These are phyloP conservation scores for Philereme vetulata DNA, from an alignment of 2,888 invertebrate genomes.

Conservation along the genomic window DNA sequence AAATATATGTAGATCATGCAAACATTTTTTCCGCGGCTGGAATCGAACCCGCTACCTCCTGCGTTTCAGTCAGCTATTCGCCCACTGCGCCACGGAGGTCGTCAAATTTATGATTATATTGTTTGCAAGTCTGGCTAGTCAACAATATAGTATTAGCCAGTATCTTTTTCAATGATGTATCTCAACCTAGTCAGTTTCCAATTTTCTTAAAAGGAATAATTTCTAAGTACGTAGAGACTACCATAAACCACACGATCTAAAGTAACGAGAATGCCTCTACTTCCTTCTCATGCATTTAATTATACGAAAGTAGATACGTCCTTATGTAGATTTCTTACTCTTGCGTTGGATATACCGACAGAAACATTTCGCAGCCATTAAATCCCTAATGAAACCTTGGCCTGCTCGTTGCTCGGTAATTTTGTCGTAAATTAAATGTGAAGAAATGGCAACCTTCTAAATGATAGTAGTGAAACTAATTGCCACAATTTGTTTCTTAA, in stretches of 20 bases:
- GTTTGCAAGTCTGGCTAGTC: too few species aligned
- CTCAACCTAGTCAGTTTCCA: too few species aligned
- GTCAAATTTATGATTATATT: too few species aligned
- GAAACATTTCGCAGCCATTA: slow-evolving; percentile 52
- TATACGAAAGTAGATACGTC: slow-evolving; percentile 9
- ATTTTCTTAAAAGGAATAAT: not conserved
- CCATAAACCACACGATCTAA: not conserved
- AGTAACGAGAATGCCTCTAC: slow-evolving; percentile 1
- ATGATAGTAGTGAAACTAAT: slow-evolving; percentile 62
- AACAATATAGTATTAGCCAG: too few species aligned
- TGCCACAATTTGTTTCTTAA: slow-evolving; percentile 69
- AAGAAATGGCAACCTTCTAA: slow-evolving; percentile 57
- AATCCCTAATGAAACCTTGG: slow-evolving; percentile 57
- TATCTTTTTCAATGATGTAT: too few species aligned
- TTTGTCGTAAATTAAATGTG: slow-evolving; percentile 60
- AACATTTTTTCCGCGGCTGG: too few species aligned
- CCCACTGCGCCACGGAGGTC: too few species aligned
- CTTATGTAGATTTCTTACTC: not conserved
- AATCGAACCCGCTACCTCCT: too few species aligned
- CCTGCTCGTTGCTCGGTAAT: slow-evolving; percentile 48
- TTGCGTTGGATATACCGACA: slow-evolving; percentile 27
- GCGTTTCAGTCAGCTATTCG: too few species aligned
- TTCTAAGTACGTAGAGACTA: not conserved
- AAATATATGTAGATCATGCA: too few species aligned
- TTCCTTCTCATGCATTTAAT: slow-evolving; percentile 7